A percentile compares a stretch with the other conserved stretches of the same genome.
Conservation (phyloP, 2,888 invertebrate genomes). For the Abrostola tripartita region DNA sequence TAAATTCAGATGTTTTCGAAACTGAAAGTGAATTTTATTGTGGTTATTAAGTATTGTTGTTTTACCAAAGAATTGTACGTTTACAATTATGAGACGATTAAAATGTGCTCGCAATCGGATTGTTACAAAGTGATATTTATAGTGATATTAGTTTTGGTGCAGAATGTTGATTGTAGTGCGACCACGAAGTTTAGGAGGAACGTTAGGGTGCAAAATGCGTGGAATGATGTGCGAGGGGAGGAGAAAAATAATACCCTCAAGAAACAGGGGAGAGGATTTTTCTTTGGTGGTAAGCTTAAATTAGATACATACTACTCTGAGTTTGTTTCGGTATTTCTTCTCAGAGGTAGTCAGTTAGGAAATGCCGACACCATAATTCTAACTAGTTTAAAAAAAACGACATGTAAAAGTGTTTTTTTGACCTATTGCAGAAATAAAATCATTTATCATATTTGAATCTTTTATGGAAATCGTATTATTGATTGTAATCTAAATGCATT, state of each 20-base stretch:
- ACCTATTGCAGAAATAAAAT: too few species aligned
- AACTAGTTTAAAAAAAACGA: too few species aligned
- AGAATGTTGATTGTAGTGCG: slow-evolving; percentile 62
- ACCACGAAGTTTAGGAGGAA: slow-evolving; percentile 64
- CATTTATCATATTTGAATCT: too few species aligned
- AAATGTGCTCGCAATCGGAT: slow-evolving; percentile 75
- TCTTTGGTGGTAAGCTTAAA: slow-evolving; percentile 45
- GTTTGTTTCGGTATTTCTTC: too few species aligned
- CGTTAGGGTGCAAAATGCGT: slow-evolving; percentile 49
- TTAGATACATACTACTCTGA: not conserved
- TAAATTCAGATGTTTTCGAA: slow-evolving; percentile 33
- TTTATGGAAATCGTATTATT: too few species aligned
- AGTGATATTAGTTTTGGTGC: slow-evolving; percentile 65
- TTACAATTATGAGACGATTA: slow-evolving; percentile 77
- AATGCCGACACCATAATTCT: too few species aligned
- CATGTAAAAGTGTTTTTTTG: too few species aligned
- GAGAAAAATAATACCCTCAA: slow-evolving; percentile 43
- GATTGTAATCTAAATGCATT: too few species aligned
- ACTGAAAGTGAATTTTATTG: slow-evolving; percentile 32
- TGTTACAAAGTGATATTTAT: slow-evolving; percentile 65
- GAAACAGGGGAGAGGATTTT: slow-evolving; percentile 54
- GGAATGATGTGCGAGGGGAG: slow-evolving; percentile 33
- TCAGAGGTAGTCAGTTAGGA: too few species aligned
- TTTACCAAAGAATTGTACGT: slow-evolving; percentile 65
- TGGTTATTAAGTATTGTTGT: slow-evolving; percentile 26